These are phyloP conservation scores for Chamaetylas fuelleborni DNA, from an alignment of 2,113 vertebrate genomes.

Conservation along the genomic window DNA sequence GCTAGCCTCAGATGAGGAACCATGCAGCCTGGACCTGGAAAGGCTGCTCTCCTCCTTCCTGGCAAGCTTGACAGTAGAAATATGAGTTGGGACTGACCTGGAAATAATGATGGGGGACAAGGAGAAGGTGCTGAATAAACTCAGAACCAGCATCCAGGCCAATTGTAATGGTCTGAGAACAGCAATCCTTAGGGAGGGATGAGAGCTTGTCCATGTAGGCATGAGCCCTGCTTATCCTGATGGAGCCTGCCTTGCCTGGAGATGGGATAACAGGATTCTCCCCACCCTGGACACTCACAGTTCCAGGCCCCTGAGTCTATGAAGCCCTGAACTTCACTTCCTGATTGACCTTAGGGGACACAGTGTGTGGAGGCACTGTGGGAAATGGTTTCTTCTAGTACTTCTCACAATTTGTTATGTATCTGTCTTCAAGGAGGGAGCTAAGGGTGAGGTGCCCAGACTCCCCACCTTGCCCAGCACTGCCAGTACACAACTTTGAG, in stretches of 20 bases:
- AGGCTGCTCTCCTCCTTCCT: background rate
- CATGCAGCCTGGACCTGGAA: background rate
- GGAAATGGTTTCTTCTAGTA: background rate
- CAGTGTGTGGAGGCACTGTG: too few species aligned
- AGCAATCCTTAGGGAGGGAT: background rate
- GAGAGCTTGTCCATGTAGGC: background rate
- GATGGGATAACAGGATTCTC: background rate
- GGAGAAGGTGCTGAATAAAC: background rate
- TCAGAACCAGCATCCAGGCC: too few species aligned
- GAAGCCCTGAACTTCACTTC: background rate
- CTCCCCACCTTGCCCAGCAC: background rate
- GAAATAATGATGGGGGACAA: background rate
- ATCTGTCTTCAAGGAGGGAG: background rate
- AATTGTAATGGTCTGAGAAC: background rate
- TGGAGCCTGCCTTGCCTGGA: background rate
- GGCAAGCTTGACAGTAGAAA: background rate
- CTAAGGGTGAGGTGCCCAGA: background rate
- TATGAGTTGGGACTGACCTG: background rate
- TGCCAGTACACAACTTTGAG: background rate
- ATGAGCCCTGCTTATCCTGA: background rate
- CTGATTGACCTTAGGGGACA: background rate
- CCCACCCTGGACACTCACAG: background rate
- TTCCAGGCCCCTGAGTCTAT: background rate
- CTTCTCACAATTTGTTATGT: background rate
- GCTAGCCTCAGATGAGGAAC: background rate